These are phyloP conservation scores for Cataglyphis cursor DNA, from an alignment of 2,888 invertebrate species.

Conservation along the genomic window DNA sequence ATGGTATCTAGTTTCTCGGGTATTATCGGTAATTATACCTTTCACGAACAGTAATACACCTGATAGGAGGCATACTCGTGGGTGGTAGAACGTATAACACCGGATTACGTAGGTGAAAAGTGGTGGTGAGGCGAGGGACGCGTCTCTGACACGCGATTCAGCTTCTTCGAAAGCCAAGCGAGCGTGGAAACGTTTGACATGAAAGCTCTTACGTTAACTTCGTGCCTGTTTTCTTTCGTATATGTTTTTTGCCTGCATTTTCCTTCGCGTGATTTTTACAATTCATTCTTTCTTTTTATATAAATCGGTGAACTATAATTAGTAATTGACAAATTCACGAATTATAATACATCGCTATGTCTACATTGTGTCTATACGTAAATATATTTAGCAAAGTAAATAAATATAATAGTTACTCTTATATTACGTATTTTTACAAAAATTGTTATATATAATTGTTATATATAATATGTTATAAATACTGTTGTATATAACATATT, in stretches of 20 bases:
- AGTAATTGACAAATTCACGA: background rate
- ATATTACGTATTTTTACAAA: background rate
- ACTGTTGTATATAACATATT: background rate
- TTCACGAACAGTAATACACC: slow-evolving; percentile 77
- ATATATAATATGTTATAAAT: slow-evolving; percentile 13
- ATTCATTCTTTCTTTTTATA: background rate
- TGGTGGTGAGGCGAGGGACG: slow-evolving; percentile 47
- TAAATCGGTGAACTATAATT: slow-evolving; percentile 4
- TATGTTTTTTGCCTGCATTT: slow-evolving; percentile 29
- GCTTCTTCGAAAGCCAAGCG: slow-evolving; percentile 86
- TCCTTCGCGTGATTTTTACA: background rate
- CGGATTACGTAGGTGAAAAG: slow-evolving; percentile 68
- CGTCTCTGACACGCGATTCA: slow-evolving; percentile 76
- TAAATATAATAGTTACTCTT: background rate
- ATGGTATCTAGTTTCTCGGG: slow-evolving; percentile 70
- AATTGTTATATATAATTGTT: slow-evolving; percentile 12
- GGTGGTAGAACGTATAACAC: slow-evolving; percentile 58
- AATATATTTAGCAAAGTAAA: background rate
- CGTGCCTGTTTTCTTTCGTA: slow-evolving; percentile 30
- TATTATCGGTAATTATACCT: slow-evolving; percentile 79
- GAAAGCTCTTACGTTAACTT: slow-evolving; percentile 87
- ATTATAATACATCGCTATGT: background rate
- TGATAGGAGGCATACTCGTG: slow-evolving; percentile 68
- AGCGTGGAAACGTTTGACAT: slow-evolving; percentile 89
- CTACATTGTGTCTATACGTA: background rate